phyloP scores from a whole-genome alignment of 37 sponge, comb jelly and placozoan species.

The Lycopodina hypogea region DNA sequence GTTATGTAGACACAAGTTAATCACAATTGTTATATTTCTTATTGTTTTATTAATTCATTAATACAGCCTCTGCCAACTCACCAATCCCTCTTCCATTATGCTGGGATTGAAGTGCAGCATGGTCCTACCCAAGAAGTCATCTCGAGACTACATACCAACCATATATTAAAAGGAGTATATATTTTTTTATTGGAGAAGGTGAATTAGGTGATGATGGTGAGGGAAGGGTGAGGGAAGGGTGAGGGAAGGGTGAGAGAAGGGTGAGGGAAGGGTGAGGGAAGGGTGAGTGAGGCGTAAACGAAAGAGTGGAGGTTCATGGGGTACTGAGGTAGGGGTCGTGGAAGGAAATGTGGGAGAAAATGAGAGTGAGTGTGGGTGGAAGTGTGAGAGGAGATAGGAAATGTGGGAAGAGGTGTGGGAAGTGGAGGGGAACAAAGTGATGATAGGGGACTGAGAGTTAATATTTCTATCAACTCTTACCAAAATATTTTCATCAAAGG shows the following conservation, averaged over 20 bases:
- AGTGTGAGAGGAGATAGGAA: too few species aligned
- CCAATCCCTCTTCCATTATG: too few species aligned
- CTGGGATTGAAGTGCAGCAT: constrained; percentile 2
- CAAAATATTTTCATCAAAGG: constrained; percentile 55
- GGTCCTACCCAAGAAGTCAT: constrained; percentile 17
- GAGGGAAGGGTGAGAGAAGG: too few species aligned
- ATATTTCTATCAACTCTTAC: too few species aligned
- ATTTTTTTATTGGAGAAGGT: neutral
- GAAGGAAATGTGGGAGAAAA: neutral
- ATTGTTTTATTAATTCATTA: too few species aligned
- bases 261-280: too few species aligned
- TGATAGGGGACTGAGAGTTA: too few species aligned
- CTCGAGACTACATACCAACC: neutral
- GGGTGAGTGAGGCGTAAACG: too few species aligned
- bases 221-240: neutral
- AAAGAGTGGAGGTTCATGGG: neutral
- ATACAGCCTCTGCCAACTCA: too few species aligned
- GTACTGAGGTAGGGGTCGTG: neutral
- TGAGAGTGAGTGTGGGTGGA: neutral
- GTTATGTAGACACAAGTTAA: too few species aligned
- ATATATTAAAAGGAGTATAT: neutral
- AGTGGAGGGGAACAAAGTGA: neutral
- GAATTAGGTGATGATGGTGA: neutral
- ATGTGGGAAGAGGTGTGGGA: too few species aligned
- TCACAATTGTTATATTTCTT: too few species aligned